These are phyloP conservation scores for Bombus pyrosoma DNA, from an alignment of 1,140 invertebrate species.

Conservation along the genomic window DNA sequence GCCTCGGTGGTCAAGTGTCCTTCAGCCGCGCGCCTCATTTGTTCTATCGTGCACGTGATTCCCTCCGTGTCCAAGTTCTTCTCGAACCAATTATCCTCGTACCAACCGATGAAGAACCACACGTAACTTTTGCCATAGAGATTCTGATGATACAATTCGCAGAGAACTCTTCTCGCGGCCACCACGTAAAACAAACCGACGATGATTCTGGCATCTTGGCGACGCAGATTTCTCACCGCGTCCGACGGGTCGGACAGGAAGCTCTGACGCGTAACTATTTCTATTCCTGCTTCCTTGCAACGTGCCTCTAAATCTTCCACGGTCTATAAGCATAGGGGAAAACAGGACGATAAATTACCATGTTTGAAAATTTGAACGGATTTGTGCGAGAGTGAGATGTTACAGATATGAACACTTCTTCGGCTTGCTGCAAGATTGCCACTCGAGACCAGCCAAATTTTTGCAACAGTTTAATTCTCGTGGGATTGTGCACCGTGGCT, in stretches of 20 bases:
- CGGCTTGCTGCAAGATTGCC: conserved; percentile 98
- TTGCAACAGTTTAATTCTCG: conserved; percentile 97
- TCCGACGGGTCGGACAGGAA: conserved; percentile 98
- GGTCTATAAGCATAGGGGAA: conserved; percentile 85
- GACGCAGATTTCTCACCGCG: conserved; percentile 95
- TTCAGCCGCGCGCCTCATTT: conserved; percentile 97
- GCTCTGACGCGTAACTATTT: conserved; percentile 97
- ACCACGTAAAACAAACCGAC: conserved; percentile 99
- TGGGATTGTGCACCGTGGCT: conserved; percentile 99
- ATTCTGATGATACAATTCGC: conserved; percentile 97
- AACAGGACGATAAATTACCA: background rate
- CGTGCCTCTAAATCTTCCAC: conserved; percentile 98
- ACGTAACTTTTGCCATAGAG: conserved; percentile 98
- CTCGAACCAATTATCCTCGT: conserved; percentile 99
- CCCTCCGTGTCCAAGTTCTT: conserved; percentile 93
- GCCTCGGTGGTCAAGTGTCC: conserved; percentile 99
- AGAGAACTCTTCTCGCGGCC: conserved; percentile 96
- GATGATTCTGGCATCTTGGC: conserved; percentile 98
- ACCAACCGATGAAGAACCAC: conserved; percentile 99
- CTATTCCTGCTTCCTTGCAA: conserved; percentile 96
- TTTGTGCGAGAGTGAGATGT: conserved; percentile 68
- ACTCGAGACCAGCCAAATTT: conserved; percentile 98
- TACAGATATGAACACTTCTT: conserved; percentile 99
- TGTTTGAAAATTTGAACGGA: background rate
- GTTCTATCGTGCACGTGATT: conserved; percentile 95